Percentiles rank a stretch among this genome's conserved stretches.
Evolutionary conservation across 2,113 vertebrate genomes (phyloP).

Genomic region (human (Homo sapiens)): DNA sequence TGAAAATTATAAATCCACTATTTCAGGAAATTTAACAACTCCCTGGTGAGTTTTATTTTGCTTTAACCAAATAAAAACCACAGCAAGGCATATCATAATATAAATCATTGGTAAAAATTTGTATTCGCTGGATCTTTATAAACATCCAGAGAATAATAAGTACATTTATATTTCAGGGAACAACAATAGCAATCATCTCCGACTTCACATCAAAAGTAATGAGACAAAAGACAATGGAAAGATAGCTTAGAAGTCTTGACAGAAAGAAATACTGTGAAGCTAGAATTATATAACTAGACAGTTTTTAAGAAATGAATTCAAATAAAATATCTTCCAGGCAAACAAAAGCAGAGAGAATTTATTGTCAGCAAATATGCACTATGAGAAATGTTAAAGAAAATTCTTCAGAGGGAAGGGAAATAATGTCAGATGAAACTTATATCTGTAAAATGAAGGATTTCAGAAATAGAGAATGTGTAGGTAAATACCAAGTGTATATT

Average conservation of each 20-base stretch:
- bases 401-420: not conserved
- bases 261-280: no score
- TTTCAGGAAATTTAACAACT: not conserved
- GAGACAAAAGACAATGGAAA: not conserved
- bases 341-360: not conserved
- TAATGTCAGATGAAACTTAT: not conserved
- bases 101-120: not conserved
- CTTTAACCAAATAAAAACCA: not conserved
- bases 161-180: not conserved
- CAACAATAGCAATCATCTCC: not conserved
- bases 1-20: not conserved
- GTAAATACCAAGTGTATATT: not conserved
- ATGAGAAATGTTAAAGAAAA: not conserved
- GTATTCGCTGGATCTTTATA: not conserved
- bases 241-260: not conserved
- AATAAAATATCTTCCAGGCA: not conserved
- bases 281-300: not conserved
- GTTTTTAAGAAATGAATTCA: no score
- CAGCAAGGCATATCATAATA: not conserved
- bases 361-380: not conserved
- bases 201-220: not conserved
- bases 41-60: no score
- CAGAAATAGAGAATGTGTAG: not conserved
- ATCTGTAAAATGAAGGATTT: not conserved
- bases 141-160: not conserved